phyloP scores from a whole-genome alignment of 2,113 vertebrate species.

The Thymallus thymallus region DNA sequence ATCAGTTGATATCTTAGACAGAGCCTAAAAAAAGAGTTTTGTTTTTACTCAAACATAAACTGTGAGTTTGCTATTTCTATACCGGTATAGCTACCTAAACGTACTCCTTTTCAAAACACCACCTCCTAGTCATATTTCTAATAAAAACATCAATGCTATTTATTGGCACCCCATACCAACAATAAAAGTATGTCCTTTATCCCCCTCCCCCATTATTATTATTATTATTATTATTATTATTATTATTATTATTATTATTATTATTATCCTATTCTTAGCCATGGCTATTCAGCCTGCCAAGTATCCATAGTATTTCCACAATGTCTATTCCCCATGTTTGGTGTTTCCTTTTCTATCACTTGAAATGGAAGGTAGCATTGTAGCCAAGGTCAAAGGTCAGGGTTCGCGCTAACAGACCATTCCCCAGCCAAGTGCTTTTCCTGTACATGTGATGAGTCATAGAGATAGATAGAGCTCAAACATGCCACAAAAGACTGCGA shows the following conservation, averaged over 20 bases:
- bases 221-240: neutral
- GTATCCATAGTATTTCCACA: neutral
- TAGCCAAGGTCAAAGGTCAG: slow-evolving; percentile 13
- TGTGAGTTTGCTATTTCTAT: neutral
- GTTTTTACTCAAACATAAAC: neutral
- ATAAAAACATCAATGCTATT: neutral
- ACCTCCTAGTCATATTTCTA: neutral
- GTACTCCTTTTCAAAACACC: neutral
- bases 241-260: neutral
- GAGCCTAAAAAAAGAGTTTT: neutral
- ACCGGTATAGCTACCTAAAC: no score
- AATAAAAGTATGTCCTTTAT: neutral
- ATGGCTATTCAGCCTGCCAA: neutral
- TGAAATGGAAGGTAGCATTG: neutral
- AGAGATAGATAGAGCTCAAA: no score
- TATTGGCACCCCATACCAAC: neutral
- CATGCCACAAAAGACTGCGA: no score
- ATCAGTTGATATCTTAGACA: neutral
- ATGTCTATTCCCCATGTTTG: neutral
- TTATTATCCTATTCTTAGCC: neutral
- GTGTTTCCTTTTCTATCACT: slow-evolving; percentile 11
- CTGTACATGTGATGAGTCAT: neutral
- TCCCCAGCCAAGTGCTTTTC: slow-evolving; percentile 4
- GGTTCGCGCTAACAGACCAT: neutral
- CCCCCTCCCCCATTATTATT: neutral